Evolutionary conservation across 2,797 vertebrate genomes (phyloP).

Genomic region (Antennarius maculatus): DNA sequence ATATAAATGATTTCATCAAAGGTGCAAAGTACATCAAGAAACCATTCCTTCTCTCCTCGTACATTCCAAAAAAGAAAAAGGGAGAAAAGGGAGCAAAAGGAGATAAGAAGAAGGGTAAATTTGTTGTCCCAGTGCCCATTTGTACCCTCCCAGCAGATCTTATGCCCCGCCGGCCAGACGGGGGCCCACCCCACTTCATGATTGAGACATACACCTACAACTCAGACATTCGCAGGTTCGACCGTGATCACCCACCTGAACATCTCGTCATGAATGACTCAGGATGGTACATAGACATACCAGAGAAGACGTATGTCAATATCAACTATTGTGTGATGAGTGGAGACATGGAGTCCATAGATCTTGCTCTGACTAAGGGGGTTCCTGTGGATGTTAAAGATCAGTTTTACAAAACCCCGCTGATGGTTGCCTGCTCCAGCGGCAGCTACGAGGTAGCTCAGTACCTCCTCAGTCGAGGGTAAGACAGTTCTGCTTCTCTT

Average conservation of each 20-base stretch:
- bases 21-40: constrained; percentile 88
- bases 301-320: constrained; percentile 78
- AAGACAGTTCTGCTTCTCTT: constrained; percentile 38
- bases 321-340: constrained; percentile 86
- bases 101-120: constrained; percentile 72
- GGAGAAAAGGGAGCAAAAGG: constrained; percentile 80
- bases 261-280: constrained; percentile 92
- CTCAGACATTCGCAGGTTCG: constrained; percentile 76
- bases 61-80: constrained; percentile 83
- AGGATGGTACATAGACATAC: constrained; percentile 87
- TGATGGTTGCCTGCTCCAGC: constrained; percentile 88
- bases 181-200: constrained; percentile 86
- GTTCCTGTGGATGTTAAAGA: constrained; percentile 89
- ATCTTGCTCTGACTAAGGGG: constrained; percentile 85
- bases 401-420: constrained; percentile 90
- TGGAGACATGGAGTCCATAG: constrained; percentile 88
- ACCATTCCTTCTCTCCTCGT: constrained; percentile 82
- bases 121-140: constrained; percentile 84
- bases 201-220: constrained; percentile 80
- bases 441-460: constrained; percentile 85
- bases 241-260: constrained; percentile 76
- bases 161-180: constrained; percentile 70
- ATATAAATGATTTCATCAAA: constrained; percentile 86
- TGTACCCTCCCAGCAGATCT: constrained; percentile 78
- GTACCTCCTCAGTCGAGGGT: constrained; percentile 89